A percentile compares a stretch with the other conserved stretches of the same genome.
phyloP scores from a whole-genome alignment of 2,888 invertebrate genomes.

The Xanthia icteritia region DNA sequence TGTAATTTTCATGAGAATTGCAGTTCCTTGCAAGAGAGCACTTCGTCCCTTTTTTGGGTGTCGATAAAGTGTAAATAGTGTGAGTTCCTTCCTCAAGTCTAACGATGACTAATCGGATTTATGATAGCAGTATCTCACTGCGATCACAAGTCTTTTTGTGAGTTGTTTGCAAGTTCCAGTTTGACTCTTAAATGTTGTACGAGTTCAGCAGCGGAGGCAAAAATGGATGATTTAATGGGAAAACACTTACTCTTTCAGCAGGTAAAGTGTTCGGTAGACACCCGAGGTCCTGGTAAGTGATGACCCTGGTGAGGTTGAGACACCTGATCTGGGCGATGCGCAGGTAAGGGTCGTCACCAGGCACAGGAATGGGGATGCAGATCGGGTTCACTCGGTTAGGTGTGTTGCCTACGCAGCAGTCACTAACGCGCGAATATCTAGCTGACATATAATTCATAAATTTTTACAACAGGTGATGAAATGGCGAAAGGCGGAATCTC shows the following conservation, averaged over 20 bases:
- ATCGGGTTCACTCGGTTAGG: slow-evolving; percentile 67
- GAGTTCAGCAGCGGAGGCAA: neutral
- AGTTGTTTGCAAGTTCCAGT: neutral
- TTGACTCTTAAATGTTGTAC: neutral
- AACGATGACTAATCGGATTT: neutral
- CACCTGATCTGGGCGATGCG: slow-evolving; percentile 71
- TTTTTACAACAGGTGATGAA: too few species aligned
- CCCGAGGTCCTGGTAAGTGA: slow-evolving; percentile 72
- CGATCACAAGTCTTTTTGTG: neutral
- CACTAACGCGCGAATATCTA: slow-evolving; percentile 62
- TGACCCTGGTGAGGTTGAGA: slow-evolving; percentile 74
- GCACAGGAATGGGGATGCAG: slow-evolving; percentile 73
- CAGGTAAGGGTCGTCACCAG: slow-evolving; percentile 73
- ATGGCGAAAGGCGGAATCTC: neutral
- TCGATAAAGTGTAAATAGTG: neutral
- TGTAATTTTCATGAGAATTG: neutral
- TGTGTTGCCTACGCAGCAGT: slow-evolving; percentile 70
- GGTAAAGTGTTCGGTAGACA: slow-evolving; percentile 71
- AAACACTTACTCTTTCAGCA: slow-evolving; percentile 69
- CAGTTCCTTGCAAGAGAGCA: neutral
- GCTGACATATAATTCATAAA: slow-evolving; percentile 42
- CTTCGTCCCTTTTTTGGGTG: neutral
- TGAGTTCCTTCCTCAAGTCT: neutral
- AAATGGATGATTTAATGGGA: neutral
- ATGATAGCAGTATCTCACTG: neutral